Conservation (phyloP, 1,140 invertebrate genomes). For the Aplysia californica region DNA sequence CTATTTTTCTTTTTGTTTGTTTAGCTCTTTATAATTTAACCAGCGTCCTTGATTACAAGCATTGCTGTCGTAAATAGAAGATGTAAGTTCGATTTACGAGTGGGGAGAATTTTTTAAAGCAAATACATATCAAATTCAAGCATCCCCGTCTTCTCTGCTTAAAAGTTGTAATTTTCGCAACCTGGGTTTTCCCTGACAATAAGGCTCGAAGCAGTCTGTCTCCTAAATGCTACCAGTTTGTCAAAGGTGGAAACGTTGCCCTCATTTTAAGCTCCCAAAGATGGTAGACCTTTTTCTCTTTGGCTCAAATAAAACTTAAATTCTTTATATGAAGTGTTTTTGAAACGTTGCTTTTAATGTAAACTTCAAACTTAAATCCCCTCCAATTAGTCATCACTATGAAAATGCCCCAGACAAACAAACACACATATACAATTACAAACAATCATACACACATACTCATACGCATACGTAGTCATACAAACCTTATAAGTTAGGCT, state of each 20-base stretch:
- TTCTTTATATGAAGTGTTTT: too few species aligned
- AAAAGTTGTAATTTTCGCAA: too few species aligned
- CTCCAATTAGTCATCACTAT: not conserved
- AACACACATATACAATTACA: not conserved
- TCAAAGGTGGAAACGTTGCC: not conserved
- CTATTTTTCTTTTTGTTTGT: too few species aligned
- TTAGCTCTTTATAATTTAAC: too few species aligned
- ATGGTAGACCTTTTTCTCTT: too few species aligned
- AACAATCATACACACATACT: not conserved
- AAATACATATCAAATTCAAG: too few species aligned
- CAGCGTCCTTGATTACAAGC: not conserved
- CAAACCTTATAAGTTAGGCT: too few species aligned
- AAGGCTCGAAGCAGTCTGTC: too few species aligned
- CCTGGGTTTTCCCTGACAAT: too few species aligned
- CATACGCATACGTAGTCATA: not conserved
- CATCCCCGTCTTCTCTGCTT: too few species aligned
- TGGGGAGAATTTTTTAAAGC: too few species aligned
- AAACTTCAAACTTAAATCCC: not conserved
- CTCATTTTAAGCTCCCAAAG: not conserved
- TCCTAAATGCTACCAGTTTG: not conserved
- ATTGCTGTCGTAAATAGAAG: not conserved
- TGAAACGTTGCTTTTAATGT: not conserved
- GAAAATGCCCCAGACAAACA: not conserved
- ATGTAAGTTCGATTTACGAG: not conserved
- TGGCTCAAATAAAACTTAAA: too few species aligned